Percentiles rank a stretch among this genome's conserved stretches.
Evolutionary conservation across 2,797 vertebrate species (phyloP).

Genomic region (Ctenochaetus hawaiiensis): DNA sequence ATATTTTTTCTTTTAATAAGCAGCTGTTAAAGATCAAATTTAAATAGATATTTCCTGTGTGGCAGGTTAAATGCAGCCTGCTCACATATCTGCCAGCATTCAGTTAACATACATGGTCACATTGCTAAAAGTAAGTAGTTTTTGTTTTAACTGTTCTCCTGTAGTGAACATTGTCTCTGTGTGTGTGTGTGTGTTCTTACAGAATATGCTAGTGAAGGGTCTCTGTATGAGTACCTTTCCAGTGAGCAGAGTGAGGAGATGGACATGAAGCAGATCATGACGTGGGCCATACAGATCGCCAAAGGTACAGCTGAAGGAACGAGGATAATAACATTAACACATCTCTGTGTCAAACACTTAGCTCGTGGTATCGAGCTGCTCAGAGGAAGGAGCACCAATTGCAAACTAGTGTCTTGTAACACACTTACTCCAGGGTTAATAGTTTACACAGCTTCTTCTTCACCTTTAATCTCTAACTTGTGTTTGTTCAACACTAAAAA

Average conservation of each 20-base stretch:
- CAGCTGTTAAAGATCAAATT: neutral
- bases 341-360: neutral
- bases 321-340: neutral
- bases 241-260: constrained; percentile 97
- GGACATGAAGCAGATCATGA: constrained; percentile 98
- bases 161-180: neutral
- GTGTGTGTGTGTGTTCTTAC: constrained; percentile 50
- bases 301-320: constrained; percentile 88
- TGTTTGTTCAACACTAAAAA: neutral
- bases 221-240: constrained; percentile 96
- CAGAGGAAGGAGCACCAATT: neutral
- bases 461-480: neutral
- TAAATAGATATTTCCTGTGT: neutral
- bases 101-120: no score
- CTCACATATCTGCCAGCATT: neutral
- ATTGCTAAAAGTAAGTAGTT: no score
- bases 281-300: constrained; percentile 96
- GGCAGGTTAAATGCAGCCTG: no score
- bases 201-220: constrained; percentile 96
- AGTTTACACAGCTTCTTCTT: constrained; percentile 16
- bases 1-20: neutral
- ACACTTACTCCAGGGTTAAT: neutral
- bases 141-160: no score
- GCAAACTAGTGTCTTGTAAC: neutral
- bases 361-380: neutral